These are phyloP conservation scores for Carduelis carduelis DNA, from an alignment of 2,797 vertebrate genomes.

Conservation along the genomic window DNA sequence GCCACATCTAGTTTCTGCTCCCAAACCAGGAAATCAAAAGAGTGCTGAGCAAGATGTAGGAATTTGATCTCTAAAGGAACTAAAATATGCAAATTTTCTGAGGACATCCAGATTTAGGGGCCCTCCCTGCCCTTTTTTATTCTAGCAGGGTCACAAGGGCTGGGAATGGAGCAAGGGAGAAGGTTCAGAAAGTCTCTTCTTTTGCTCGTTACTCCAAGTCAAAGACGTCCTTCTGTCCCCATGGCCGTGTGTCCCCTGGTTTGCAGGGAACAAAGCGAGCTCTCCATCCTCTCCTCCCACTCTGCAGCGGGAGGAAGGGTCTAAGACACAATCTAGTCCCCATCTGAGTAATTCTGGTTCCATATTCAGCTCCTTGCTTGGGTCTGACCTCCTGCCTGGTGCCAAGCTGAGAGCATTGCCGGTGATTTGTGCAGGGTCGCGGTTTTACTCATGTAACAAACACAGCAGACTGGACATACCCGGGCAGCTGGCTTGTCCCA, in stretches of 20 bases:
- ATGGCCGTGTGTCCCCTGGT: rapidly evolving
- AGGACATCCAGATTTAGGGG: not conserved
- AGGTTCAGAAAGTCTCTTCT: not conserved
- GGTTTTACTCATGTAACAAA: not conserved
- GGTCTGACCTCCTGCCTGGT: not conserved
- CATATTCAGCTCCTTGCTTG: not conserved
- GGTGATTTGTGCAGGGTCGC: rapidly evolving
- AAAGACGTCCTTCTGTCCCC: not conserved
- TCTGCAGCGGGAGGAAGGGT: not conserved
- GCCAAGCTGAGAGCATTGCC: not conserved
- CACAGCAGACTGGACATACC: constrained; percentile 4
- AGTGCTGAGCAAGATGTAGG: constrained; percentile 1
- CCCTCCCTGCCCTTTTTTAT: not conserved
- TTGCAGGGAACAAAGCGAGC: not conserved
- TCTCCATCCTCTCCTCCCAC: not conserved
- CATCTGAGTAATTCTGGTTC: not conserved
- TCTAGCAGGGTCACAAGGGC: rapidly evolving
- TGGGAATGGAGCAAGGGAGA: not conserved
- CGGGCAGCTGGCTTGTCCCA: not conserved
- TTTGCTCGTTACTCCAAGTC: not conserved
- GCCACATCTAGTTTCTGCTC: not conserved
- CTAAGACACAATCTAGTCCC: rapidly evolving
- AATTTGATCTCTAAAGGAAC: not conserved
- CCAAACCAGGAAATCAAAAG: not conserved
- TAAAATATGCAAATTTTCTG: not conserved